Base-by-base conservation (phyloP, 2,797 vertebrate genomes). In the Enteromius mattozi region DNA sequence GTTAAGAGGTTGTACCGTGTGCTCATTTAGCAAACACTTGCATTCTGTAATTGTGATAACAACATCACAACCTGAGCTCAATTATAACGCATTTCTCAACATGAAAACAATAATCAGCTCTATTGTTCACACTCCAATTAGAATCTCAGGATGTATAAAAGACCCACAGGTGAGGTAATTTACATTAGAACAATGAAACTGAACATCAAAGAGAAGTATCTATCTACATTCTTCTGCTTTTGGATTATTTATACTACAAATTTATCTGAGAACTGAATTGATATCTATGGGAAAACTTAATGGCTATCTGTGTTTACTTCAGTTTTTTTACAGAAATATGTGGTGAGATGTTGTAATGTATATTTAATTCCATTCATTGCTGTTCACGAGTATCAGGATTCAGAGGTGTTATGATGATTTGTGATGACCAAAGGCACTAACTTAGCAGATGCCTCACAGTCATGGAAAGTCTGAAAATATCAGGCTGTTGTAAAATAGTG, bases 21-120 rank as follows among this genome's bases (percentile, higher is more conserved):
- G 51, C 51, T 76, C 49, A 14, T 79, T 65, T 35, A 51, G 78
- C 47, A 49, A 51, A 21, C 27, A 16, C 78, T 80, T 65, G 63
- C 45, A 37, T 70, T 56, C 65, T 40, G 27, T 40, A 80, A 27
- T 56, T 69, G 47, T 69, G 49, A 37, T 54, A 37, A 80, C 40
- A 66, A 47, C 37, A 80, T 66, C 63, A 37, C 74, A 40, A 56
- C 51, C 51, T 76, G 74, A 56, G 74, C 74, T 76, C 51, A 76
- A 68, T 37, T 51, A 80, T 17, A 80, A 45, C 59, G 6, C 77
- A 66, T 47, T 65, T 80, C 40, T 51, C 33, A 68, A 68, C 24
- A 80, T 68, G 45, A 69, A 59, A 81, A 81, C 51, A 40, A 27
- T 51, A 70, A 69, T 65, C 24, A 79, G 10, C 49, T 56, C 9